These are phyloP conservation scores for Drosophila setosimentum DNA, from an alignment of 2,888 invertebrate species.

Conservation along the genomic window DNA sequence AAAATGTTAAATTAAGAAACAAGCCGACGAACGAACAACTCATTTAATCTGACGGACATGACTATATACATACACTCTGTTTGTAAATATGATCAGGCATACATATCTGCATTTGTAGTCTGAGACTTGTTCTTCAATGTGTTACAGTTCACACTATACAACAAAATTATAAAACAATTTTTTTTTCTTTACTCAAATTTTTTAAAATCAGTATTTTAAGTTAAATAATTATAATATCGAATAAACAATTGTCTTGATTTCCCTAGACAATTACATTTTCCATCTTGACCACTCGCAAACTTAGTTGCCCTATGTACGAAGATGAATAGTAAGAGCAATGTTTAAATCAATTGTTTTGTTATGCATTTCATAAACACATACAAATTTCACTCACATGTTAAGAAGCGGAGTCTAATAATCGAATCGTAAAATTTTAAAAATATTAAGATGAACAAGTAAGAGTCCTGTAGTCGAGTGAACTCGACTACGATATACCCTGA, in stretches of 20 bases:
- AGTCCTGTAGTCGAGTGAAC: no score
- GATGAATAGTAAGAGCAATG: background rate
- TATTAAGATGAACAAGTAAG: background rate
- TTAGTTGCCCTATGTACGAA: background rate
- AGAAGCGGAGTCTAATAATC: background rate
- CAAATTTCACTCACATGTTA: background rate
- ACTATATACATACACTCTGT: background rate
- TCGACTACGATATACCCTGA: no score
- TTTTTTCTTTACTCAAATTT: slow-evolving; percentile 7
- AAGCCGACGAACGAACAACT: no score
- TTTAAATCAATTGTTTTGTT: background rate
- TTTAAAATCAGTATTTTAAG: slow-evolving; percentile 8
- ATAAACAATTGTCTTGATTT: slow-evolving; percentile 6
- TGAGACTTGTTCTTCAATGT: background rate
- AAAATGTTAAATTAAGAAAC: no score
- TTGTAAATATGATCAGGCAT: background rate
- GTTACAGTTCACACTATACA: background rate
- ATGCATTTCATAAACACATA: background rate
- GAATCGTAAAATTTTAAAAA: background rate
- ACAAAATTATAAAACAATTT: background rate
- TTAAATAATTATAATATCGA: no score
- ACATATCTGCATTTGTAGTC: background rate
- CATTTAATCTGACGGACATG: no score
- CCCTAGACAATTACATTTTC: background rate
- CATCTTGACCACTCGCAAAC: background rate